A percentile compares a stretch with the other conserved stretches of the same genome.
These are phyloP conservation scores for Cyclopterus lumpus DNA, from an alignment of 2,797 vertebrate species.

Conservation along the genomic window DNA sequence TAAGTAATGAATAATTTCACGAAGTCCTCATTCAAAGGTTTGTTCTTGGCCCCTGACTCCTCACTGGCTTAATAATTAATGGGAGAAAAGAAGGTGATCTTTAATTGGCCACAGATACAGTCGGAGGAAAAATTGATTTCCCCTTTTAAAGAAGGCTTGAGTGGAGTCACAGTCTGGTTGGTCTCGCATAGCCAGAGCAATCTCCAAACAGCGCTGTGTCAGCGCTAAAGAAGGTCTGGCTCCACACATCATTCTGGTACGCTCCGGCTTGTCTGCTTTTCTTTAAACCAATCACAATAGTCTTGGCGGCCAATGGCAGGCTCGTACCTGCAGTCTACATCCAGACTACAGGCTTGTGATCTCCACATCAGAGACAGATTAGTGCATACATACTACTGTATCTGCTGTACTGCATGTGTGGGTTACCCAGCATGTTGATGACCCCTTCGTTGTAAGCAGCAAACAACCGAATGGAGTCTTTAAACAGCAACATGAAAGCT, in stretches of 20 bases:
- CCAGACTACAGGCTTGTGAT: constrained; percentile 13
- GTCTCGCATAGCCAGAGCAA: background rate
- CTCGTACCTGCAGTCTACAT: constrained; percentile 2
- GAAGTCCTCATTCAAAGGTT: constrained; percentile 26
- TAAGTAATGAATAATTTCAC: constrained; percentile 40
- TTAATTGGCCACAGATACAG: constrained; percentile 56
- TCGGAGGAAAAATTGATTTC: constrained; percentile 40
- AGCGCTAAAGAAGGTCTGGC: background rate
- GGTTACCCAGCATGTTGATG: constrained; percentile 96
- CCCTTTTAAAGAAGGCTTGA: constrained; percentile 31
- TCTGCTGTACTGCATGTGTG: background rate
- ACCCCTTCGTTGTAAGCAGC: constrained; percentile 97
- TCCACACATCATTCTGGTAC: background rate
- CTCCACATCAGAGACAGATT: constrained; percentile 22
- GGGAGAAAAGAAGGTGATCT: constrained; percentile 42
- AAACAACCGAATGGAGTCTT: constrained; percentile 97
- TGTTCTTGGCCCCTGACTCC: constrained; percentile 18
- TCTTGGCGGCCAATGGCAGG: background rate
- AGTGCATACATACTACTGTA: constrained; percentile 7
- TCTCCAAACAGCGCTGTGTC: background rate
- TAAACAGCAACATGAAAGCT: constrained; percentile 96
- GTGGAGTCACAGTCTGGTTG: constrained; percentile 18
- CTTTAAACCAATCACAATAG: background rate
- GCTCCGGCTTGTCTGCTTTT: background rate
- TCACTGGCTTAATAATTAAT: constrained; percentile 48